Base-by-base conservation (phyloP, 2,113 vertebrate species). In the Zosterops hypoxanthus region DNA sequence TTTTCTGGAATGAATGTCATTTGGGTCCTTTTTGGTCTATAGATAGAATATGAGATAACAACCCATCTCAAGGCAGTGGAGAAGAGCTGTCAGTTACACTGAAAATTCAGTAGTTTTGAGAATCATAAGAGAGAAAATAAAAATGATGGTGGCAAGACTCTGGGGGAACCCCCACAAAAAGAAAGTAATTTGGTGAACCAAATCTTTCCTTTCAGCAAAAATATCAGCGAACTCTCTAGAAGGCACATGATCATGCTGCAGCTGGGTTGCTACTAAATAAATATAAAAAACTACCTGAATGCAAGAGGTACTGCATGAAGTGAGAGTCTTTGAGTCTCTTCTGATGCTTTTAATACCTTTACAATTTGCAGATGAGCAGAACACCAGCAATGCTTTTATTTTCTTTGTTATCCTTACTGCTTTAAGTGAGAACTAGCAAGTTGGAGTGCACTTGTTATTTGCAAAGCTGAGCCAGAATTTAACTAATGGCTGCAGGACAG, bases 41-140 rank as follows among this genome's bases (percentile, higher is more conserved):
- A 88, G 47, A 81, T 87, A 86, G 82, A 88, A 69, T 79, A 46
- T 76, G 88, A 92, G n/a, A 85, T 82, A 82, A 86, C 75, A 82
- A 85, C 94, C 53, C 26, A 33, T 42, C 36, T 81, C 4, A 7
- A 6, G 66, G 34, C 25, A 69, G 14, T 63, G 46, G 22, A 86
- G 55, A 70, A 80, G 55, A 55, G 59, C 52, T 65, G 14, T 52
- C 28, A 84, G 64, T 75, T 69, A 41, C 34, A 49, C 50, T 42
- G 41, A 88, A 60, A 85, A 81, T 46, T n/a, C 72, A 49, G 11
- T 29, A n/a, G 15, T 31, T 75, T 69, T 46, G 42, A 65, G 25
- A 88, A 79, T 61, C 26, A 3, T 33, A 59, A 71, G 26, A 61
- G 4, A 39, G 36, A 69, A 72, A 9, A 44, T 53, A 49, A 76